A percentile compares a stretch with the other conserved stretches of the same genome.
These are phyloP conservation scores for Apus apus DNA, from an alignment of 2,113 vertebrate genomes.

Conservation along the genomic window DNA sequence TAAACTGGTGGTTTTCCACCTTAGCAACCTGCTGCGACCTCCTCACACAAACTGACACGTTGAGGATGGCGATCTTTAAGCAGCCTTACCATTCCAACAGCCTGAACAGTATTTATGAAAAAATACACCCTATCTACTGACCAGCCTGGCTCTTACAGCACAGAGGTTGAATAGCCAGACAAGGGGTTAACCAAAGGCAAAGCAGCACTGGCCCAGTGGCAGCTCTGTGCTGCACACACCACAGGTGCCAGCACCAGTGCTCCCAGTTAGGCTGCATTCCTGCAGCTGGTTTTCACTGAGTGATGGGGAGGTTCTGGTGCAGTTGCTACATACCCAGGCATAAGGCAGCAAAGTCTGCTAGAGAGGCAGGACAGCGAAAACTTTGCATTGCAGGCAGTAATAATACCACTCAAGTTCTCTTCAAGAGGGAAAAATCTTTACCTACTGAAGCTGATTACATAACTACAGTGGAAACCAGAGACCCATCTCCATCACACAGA, in stretches of 20 bases:
- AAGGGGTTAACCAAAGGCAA: background rate
- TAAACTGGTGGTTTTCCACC: background rate
- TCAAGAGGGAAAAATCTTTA: background rate
- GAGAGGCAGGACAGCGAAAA: background rate
- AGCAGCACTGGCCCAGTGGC: background rate
- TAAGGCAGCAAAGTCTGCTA: rapidly evolving
- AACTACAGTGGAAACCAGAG: background rate
- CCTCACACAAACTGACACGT: background rate
- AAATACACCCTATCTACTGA: rapidly evolving
- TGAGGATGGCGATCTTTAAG: background rate
- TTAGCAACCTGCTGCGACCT: background rate
- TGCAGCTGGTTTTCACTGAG: background rate
- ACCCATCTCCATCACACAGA: background rate
- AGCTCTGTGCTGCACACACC: background rate
- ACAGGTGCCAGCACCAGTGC: background rate
- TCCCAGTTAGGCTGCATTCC: background rate
- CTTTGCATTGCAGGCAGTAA: background rate
- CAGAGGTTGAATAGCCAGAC: background rate
- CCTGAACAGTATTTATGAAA: background rate
- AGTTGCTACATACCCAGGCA: background rate
- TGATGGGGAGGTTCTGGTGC: background rate
- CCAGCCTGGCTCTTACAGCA: background rate
- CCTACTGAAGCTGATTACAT: background rate
- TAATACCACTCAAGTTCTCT: background rate
- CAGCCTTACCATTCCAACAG: background rate